These are phyloP conservation scores for Polyommatus iphigenia DNA, from an alignment of 2,888 invertebrate species.

Conservation along the genomic window DNA sequence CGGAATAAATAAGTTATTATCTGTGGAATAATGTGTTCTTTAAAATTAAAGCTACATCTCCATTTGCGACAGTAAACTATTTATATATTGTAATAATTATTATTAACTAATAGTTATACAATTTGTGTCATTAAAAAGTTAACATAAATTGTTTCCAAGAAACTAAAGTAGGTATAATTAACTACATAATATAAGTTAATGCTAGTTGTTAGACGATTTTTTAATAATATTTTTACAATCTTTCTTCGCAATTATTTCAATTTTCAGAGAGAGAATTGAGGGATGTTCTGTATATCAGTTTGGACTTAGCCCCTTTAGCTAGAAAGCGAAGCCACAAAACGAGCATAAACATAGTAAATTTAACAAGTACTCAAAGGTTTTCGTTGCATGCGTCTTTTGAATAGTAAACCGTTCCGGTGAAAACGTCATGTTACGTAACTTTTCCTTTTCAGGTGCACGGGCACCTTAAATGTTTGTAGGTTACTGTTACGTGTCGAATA, in stretches of 20 bases:
- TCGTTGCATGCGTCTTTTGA: slow-evolving; percentile 42
- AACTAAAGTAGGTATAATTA: no score
- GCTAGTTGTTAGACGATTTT: background rate
- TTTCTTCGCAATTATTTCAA: background rate
- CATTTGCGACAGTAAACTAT: no score
- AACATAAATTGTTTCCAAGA: no score
- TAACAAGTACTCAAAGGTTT: background rate
- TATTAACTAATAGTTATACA: no score
- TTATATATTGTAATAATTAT: no score
- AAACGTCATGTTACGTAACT: slow-evolving; percentile 37
- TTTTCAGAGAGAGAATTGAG: background rate
- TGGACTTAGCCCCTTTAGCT: background rate
- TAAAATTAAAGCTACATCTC: no score
- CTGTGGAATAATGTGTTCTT: no score
- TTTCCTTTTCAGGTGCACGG: slow-evolving; percentile 10
- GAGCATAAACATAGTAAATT: background rate
- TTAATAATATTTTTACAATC: background rate
- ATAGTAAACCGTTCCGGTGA: slow-evolving; percentile 70
- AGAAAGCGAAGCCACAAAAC: slow-evolving; percentile 16
- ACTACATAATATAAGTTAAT: no score
- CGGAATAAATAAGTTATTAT: no score
- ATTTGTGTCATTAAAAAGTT: no score
- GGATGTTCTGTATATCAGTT: background rate
- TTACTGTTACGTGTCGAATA: slow-evolving; percentile 5
- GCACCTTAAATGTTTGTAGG: slow-evolving; percentile 7